Conservation (phyloP, 2,888 invertebrate genomes). For the Hypercompe scribonia region DNA sequence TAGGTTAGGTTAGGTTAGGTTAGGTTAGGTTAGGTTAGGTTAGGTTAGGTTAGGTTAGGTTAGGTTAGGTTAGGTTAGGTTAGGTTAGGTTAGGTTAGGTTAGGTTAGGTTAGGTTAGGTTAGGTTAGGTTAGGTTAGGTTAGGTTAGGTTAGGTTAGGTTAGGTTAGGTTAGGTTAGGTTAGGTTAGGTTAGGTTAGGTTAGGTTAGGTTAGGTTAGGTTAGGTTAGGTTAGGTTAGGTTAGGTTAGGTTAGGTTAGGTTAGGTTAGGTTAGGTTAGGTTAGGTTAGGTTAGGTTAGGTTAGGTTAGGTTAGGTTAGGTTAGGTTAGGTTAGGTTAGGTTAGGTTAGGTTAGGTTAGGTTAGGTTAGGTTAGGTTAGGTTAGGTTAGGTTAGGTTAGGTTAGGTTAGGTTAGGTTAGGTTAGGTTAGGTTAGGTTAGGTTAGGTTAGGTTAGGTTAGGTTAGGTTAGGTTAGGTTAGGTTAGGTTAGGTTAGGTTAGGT, state of each 20-base stretch:
- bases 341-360: slow-evolving; percentile 17
- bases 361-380: slow-evolving; percentile 17
- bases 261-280: slow-evolving; percentile 10
- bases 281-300: slow-evolving; percentile 23
- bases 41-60: no score
- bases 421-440: not conserved
- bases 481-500: slow-evolving; percentile 18
- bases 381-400: slow-evolving; percentile 17
- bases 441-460: no score
- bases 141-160: slow-evolving; percentile 17
- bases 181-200: slow-evolving; percentile 19
- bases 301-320: slow-evolving; percentile 23
- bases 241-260: slow-evolving; percentile 22
- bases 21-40: slow-evolving; percentile 17
- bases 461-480: slow-evolving; percentile 16
- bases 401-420: no score
- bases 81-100: slow-evolving; percentile 17
- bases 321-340: slow-evolving; percentile 20
- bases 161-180: slow-evolving; percentile 17
- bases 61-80: slow-evolving; percentile 1
- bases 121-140: slow-evolving; percentile 17
- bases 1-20: slow-evolving; percentile 10
- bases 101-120: slow-evolving; percentile 17
- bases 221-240: slow-evolving; percentile 23
- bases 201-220: slow-evolving; percentile 23